phyloP scores from a whole-genome alignment of 2,113 vertebrate species.

The Megalops atlanticus region DNA sequence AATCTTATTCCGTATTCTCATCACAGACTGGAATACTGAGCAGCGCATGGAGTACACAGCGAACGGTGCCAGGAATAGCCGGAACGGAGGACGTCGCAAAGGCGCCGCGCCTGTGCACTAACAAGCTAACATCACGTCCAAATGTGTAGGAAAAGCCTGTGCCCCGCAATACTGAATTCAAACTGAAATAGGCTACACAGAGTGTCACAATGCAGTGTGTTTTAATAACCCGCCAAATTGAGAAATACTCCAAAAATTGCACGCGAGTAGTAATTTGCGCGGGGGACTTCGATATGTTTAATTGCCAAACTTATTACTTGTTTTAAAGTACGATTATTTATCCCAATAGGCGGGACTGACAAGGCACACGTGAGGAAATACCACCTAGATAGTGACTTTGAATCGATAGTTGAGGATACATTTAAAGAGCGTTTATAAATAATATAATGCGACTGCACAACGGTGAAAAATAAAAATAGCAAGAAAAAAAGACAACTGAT shows the following conservation, averaged over 20 bases:
- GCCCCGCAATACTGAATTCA: neutral
- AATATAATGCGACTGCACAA: neutral
- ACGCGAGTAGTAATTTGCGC: neutral
- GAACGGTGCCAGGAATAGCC: slow-evolving; percentile 68
- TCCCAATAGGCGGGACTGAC: neutral
- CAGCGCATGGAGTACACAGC: slow-evolving; percentile 50
- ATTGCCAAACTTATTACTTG: neutral
- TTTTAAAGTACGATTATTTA: neutral
- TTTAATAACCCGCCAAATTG: neutral
- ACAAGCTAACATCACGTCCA: neutral
- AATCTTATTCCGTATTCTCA: slow-evolving; percentile 78
- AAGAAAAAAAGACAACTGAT: neutral
- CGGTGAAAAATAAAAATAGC: too few relatives aligned
- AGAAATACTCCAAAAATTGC: neutral
- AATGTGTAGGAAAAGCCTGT: neutral
- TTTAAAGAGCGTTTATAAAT: neutral
- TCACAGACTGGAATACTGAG: slow-evolving; percentile 68
- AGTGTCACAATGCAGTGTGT: neutral
- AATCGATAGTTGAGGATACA: neutral
- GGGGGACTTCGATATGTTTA: neutral
- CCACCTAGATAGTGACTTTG: neutral
- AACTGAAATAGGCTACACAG: neutral
- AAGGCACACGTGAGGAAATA: neutral
- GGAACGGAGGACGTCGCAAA: slow-evolving; percentile 63
- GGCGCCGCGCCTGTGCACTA: slow-evolving; percentile 47